These are phyloP conservation scores for Anaspis maculata DNA, from an alignment of 2,888 invertebrate species.

Conservation along the genomic window DNA sequence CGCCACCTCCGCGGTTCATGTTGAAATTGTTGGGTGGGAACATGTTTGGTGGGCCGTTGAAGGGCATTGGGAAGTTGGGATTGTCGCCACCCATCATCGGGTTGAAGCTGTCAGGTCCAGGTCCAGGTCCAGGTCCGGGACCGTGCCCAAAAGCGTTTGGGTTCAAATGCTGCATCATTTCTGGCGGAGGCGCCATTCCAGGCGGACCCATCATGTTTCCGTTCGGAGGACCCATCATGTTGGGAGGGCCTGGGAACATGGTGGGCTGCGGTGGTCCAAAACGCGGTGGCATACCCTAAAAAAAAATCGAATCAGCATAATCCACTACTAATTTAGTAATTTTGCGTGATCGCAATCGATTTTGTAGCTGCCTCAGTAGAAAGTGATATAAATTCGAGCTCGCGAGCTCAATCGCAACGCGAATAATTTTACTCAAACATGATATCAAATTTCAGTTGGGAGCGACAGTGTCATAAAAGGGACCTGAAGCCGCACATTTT, in stretches of 20 bases:
- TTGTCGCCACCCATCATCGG: conserved; percentile 35
- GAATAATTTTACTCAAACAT: too few relatives aligned
- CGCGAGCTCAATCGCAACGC: too few relatives aligned
- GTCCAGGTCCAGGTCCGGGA: conserved; percentile 22
- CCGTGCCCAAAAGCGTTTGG: conserved; percentile 42
- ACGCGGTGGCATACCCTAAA: conserved; percentile 24
- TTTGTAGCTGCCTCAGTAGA: too few relatives aligned
- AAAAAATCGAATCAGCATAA: too few relatives aligned
- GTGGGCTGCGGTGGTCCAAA: conserved; percentile 18
- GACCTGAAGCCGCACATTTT: too few relatives aligned
- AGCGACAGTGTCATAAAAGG: too few relatives aligned
- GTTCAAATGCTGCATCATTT: conserved; percentile 37
- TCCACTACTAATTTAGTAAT: too few relatives aligned
- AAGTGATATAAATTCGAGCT: too few relatives aligned
- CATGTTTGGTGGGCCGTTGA: conserved; percentile 44
- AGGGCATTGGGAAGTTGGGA: conserved; percentile 35
- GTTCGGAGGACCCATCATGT: conserved; percentile 28
- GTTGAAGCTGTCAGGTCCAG: conserved; percentile 37
- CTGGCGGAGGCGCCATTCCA: conserved; percentile 37
- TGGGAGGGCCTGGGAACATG: conserved; percentile 29
- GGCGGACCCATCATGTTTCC: conserved; percentile 26
- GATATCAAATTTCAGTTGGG: too few relatives aligned
- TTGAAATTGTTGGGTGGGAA: conserved; percentile 39
- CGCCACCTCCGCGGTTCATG: conserved; percentile 29
- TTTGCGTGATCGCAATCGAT: too few relatives aligned